Conservation (phyloP, 1,140 invertebrate genomes). For the roundworm (Caenorhabditis elegans) region WBcel235 BX284603.4:6524001-6524500, state of each 20-base stretch:
- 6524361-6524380: constrained; percentile 20
- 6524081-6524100: no score
- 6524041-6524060: no score
- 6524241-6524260: not conserved
- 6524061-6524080: no score
- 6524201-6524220: not conserved
- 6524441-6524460: not conserved
- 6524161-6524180: constrained; percentile 17
- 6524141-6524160: constrained; percentile 3
- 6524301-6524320: constrained; percentile 1
- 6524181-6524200: not conserved
- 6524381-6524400: constrained; percentile 28
- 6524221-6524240: constrained; percentile 14
- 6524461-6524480: no score
- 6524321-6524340: constrained; percentile 27
- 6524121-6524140: constrained; percentile 9
- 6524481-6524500: no score
- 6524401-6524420: constrained; percentile 6
- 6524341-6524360: not conserved
- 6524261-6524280: not conserved
- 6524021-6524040: no score
- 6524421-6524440: constrained; percentile 9
- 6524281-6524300: not conserved
- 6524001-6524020: no score
- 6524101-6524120: constrained; percentile 12